phyloP scores from a whole-genome alignment of 2,113 vertebrate species.

The Micronycteris hirsuta region DNA sequence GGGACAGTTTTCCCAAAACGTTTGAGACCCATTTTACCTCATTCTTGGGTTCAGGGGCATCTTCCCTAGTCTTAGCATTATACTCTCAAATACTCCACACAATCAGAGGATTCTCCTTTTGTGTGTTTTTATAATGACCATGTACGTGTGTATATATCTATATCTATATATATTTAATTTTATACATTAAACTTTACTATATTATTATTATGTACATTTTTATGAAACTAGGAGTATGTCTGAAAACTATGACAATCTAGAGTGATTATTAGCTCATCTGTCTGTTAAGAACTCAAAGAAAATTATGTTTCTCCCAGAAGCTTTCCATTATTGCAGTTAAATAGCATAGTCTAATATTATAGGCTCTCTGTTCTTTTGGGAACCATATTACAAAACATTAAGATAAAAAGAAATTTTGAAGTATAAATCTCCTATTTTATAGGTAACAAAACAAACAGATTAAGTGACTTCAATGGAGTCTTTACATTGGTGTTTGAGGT shows the following conservation, averaged over 20 bases:
- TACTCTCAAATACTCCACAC: not conserved
- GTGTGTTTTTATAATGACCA: not conserved
- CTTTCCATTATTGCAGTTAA: not conserved
- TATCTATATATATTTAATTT: not conserved
- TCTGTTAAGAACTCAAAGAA: not conserved
- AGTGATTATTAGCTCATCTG: not conserved
- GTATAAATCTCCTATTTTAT: not conserved
- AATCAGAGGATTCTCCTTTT: not conserved
- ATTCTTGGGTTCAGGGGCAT: rapidly evolving
- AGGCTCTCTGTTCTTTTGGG: not conserved
- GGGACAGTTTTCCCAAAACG: not conserved
- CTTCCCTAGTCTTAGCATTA: not conserved
- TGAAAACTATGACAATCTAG: not conserved
- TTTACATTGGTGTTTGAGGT: not conserved
- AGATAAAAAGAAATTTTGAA: not conserved
- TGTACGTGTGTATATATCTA: not conserved
- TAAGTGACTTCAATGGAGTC: not conserved
- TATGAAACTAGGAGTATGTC: not conserved
- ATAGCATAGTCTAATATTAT: not conserved
- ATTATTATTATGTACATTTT: not conserved
- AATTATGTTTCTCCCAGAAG: not conserved
- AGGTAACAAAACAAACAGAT: not conserved
- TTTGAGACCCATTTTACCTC: not conserved
- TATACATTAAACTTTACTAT: not conserved
- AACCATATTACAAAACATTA: not conserved